These are phyloP conservation scores for Mesodorylaimus sp. DNA, from an alignment of 2,888 invertebrate species.

Conservation along the genomic window DNA sequence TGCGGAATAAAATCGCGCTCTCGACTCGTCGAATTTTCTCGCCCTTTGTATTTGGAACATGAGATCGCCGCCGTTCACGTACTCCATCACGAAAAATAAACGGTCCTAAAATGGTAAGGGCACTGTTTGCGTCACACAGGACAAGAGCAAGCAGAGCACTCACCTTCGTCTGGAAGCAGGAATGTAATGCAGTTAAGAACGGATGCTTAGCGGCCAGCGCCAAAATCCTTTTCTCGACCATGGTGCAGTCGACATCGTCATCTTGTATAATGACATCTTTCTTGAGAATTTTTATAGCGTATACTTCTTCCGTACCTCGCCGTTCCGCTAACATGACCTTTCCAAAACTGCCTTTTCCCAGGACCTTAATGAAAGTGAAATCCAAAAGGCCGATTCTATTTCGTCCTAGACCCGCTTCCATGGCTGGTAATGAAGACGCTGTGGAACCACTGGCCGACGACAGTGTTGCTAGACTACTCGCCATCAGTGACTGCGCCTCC, in stretches of 20 bases:
- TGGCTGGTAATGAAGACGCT: no score
- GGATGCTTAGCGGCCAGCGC: slow-evolving; percentile 93
- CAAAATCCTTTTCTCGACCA: slow-evolving; percentile 91
- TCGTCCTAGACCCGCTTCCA: neutral
- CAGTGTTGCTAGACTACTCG: neutral
- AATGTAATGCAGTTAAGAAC: slow-evolving; percentile 86
- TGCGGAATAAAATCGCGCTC: slow-evolving; percentile 87
- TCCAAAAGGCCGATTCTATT: slow-evolving; percentile 41
- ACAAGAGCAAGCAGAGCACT: no score
- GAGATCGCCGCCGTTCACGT: slow-evolving; percentile 72
- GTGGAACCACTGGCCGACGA: neutral
- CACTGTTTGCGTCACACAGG: no score
- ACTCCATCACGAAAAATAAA: slow-evolving; percentile 98
- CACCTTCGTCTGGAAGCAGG: slow-evolving; percentile 82
- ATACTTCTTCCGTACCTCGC: slow-evolving; percentile 68
- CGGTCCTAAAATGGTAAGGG: slow-evolving; percentile 57
- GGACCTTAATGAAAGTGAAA: slow-evolving; percentile 91
- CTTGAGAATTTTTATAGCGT: slow-evolving; percentile 57
- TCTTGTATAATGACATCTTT: slow-evolving; percentile 92
- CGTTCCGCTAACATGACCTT: slow-evolving; percentile 86
- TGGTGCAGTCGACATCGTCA: slow-evolving; percentile 96
- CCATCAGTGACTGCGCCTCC: no score
- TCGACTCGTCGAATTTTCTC: slow-evolving; percentile 85
- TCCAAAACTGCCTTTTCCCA: slow-evolving; percentile 96
- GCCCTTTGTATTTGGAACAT: slow-evolving; percentile 99